Conservation (phyloP, 1,140 invertebrate species). For the Plectus sambesii region DNA sequence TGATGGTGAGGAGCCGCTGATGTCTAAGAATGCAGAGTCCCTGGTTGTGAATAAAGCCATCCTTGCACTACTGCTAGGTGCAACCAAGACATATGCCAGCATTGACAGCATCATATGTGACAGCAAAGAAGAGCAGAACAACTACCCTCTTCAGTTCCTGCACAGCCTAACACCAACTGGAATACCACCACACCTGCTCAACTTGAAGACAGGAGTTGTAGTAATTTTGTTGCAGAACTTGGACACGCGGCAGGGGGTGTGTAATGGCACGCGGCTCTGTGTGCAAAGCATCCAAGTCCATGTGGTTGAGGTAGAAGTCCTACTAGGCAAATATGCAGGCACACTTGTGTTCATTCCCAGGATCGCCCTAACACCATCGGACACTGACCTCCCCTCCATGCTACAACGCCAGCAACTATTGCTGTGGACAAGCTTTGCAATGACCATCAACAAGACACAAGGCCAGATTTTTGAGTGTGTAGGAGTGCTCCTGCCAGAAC, state of each 20-base stretch:
- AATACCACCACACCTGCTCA: slow-evolving; percentile 15
- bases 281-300: too few relatives aligned
- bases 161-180: slow-evolving; percentile 7
- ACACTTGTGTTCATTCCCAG: slow-evolving; percentile 21
- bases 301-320: not conserved
- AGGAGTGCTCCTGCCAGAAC: slow-evolving; percentile 41
- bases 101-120: not conserved
- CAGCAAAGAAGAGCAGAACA: not conserved
- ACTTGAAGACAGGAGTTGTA: slow-evolving; percentile 16
- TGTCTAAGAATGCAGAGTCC: too few relatives aligned
- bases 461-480: slow-evolving; percentile 46
- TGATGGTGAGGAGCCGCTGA: slow-evolving; percentile 8
- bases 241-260: slow-evolving; percentile 14
- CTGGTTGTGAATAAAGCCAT: not conserved
- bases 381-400: slow-evolving; percentile 26
- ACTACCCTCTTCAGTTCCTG: slow-evolving; percentile 4
- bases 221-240: slow-evolving; percentile 21
- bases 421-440: slow-evolving; percentile 51
- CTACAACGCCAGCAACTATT: slow-evolving; percentile 45
- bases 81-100: slow-evolving; percentile 1
- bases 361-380: slow-evolving; percentile 10
- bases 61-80: not conserved
- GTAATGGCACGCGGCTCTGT: slow-evolving; percentile 16
- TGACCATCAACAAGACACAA: slow-evolving; percentile 53
- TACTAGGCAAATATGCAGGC: not conserved